Conservation (phyloP, 1,140 invertebrate genomes). For the Nasonia longicornis region DNA sequence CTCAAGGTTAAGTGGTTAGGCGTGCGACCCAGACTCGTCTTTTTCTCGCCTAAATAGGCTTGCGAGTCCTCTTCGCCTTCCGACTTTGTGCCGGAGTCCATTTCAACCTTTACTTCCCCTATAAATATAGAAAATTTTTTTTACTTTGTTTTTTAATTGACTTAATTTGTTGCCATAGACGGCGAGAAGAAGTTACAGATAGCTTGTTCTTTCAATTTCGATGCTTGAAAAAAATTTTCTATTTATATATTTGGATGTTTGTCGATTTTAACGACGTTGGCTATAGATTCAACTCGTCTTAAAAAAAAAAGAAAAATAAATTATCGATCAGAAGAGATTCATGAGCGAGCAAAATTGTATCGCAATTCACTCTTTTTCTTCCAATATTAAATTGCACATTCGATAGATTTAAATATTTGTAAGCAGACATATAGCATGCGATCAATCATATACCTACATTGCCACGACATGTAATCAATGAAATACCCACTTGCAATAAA, state of each 20-base stretch:
- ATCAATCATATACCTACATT: background rate
- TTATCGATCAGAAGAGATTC: too few species aligned
- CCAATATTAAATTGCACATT: background rate
- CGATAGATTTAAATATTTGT: background rate
- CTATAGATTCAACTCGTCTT: background rate
- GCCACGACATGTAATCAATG: background rate
- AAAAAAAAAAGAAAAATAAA: background rate
- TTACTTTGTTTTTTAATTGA: conserved; percentile 5
- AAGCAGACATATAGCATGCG: background rate
- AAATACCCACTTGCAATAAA: background rate
- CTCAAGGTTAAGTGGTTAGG: conserved; percentile 93
- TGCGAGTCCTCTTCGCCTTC: conserved; percentile 89
- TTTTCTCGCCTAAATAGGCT: conserved; percentile 76
- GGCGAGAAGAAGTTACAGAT: conserved; percentile 10
- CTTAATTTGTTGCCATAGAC: conserved; percentile 1
- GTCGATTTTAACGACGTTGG: background rate
- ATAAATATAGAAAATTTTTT: conserved; percentile 42
- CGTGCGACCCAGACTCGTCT: conserved; percentile 82
- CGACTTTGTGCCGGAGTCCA: conserved; percentile 84
- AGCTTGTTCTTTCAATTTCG: conserved; percentile 8
- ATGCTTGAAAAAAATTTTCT: conserved; percentile 30
- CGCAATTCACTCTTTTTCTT: background rate
- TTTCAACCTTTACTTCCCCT: conserved; percentile 68
- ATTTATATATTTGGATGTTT: background rate
- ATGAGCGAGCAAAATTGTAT: background rate